These are phyloP conservation scores for Gracilinanus agilis DNA, from an alignment of 2,113 vertebrate genomes.

Conservation along the genomic window DNA sequence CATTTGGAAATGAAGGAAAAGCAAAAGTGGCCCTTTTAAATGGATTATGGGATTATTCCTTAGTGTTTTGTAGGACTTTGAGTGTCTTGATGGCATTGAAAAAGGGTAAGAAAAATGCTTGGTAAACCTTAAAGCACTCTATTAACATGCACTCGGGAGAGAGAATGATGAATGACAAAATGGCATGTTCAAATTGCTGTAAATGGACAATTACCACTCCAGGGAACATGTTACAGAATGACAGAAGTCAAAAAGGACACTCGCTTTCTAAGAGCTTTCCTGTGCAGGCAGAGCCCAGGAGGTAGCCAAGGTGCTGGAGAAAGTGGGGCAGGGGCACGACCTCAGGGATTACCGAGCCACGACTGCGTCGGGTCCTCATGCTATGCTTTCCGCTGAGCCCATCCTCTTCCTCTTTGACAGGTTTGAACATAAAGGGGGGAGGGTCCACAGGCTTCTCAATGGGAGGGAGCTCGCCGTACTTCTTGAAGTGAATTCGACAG, in stretches of 20 bases:
- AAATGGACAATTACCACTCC: neutral
- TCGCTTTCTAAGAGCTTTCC: neutral
- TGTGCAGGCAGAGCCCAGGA: neutral
- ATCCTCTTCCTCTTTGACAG: slow-evolving; percentile 99
- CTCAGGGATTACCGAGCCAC: slow-evolving; percentile 91
- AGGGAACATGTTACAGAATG: neutral
- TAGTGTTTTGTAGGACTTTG: neutral
- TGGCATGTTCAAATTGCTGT: neutral
- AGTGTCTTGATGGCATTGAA: neutral
- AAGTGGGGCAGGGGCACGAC: no score
- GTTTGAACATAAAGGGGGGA: slow-evolving; percentile 99
- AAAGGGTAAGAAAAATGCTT: neutral
- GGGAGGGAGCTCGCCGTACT: slow-evolving; percentile 98
- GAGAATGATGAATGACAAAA: neutral
- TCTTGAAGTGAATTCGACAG: slow-evolving; percentile 99
- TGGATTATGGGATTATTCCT: neutral
- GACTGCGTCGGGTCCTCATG: slow-evolving; percentile 99
- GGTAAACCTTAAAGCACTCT: neutral
- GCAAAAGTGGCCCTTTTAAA: neutral
- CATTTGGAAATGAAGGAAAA: neutral
- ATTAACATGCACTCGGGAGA: neutral
- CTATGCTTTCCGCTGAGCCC: slow-evolving; percentile 99
- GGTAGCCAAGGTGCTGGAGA: fast-evolving
- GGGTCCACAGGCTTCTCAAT: slow-evolving; percentile 99
- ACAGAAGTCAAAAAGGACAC: neutral